Evolutionary conservation across 2,113 vertebrate genomes (phyloP).

Genomic region (Crotophaga sulcirostris): DNA sequence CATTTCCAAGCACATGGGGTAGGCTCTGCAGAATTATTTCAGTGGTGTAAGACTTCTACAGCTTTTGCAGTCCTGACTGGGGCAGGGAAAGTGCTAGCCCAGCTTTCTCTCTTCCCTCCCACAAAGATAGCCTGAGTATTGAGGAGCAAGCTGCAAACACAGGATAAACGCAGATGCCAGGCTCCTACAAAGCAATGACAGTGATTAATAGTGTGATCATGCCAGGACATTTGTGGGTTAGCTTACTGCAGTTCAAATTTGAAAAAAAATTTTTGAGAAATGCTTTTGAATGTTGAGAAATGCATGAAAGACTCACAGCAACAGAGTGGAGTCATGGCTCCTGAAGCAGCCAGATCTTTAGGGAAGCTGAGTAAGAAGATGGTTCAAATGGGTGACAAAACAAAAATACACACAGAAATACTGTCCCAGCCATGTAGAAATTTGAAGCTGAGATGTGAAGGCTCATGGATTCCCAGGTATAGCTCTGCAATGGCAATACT

Average conservation of each 20-base stretch:
- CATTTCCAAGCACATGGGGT: neutral
- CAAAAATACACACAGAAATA: neutral
- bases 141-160: neutral
- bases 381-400: neutral
- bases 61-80: neutral
- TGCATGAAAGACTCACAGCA: neutral
- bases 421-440: neutral
- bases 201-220: neutral
- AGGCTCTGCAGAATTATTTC: constrained; percentile 16
- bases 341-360: neutral
- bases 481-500: neutral
- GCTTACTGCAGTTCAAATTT: neutral
- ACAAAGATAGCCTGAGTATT: neutral
- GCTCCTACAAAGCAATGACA: neutral
- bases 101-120: neutral
- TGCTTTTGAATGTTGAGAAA: neutral
- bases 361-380: neutral
- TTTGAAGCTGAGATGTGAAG: neutral
- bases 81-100: neutral
- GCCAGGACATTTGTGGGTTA: neutral
- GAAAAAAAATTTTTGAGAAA: neutral
- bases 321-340: neutral
- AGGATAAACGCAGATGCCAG: neutral
- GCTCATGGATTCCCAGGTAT: neutral
- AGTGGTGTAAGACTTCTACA: neutral